Conservation (phyloP, 2,113 vertebrate genomes). For the Lota lota region DNA sequence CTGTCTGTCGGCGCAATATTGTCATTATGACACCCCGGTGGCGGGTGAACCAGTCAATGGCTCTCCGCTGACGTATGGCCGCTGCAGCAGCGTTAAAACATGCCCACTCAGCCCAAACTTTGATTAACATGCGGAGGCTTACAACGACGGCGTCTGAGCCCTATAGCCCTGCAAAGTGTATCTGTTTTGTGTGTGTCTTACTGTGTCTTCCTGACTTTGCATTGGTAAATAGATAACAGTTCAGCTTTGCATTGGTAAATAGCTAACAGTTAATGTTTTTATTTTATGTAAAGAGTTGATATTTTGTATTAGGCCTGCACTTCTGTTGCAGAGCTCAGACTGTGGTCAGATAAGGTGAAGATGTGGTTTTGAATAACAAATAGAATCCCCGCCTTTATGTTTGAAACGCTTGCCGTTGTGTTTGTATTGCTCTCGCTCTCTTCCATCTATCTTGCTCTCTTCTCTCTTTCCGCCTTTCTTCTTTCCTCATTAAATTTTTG, state of each 20-base stretch:
- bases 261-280: neutral
- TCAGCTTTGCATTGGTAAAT: neutral
- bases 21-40: conserved; percentile 54
- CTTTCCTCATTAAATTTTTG: conserved; percentile 21
- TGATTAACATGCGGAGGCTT: conserved; percentile 22
- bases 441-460: neutral
- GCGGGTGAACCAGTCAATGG: conserved; percentile 40
- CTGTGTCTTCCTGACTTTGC: too few relatives aligned
- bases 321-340: conserved; percentile 6
- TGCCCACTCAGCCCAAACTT: conserved; percentile 24
- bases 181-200: neutral
- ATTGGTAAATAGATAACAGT: neutral
- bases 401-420: neutral
- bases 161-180: neutral
- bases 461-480: conserved; percentile 3
- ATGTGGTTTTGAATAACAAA: conserved; percentile 24
- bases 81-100: conserved; percentile 27
- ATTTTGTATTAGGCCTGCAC: neutral
- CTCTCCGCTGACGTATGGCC: conserved; percentile 51
- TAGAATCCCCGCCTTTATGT: conserved; percentile 24
- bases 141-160: neutral
- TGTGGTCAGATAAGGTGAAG: conserved; percentile 18
- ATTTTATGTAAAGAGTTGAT: too few relatives aligned
- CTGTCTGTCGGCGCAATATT: conserved; percentile 59
- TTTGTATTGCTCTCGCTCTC: neutral